Evolutionary conservation across 1,140 invertebrate species (phyloP).

Genomic region (Pinna nobilis): DNA sequence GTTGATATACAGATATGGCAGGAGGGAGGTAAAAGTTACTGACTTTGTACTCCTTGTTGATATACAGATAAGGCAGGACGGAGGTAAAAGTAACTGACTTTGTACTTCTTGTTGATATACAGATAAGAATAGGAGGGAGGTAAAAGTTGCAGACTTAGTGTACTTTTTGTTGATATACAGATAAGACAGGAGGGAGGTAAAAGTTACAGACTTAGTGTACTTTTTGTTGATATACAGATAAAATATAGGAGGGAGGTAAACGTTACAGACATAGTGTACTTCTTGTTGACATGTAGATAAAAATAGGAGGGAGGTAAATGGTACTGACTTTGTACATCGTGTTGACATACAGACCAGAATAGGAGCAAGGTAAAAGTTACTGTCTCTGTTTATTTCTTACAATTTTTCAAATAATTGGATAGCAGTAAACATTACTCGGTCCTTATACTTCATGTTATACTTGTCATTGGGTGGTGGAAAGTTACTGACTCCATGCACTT

Average conservation of each 20-base stretch:
- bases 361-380: too few species aligned
- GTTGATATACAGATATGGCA: constrained; percentile 72
- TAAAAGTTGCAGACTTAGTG: constrained; percentile 30
- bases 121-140: constrained; percentile 73
- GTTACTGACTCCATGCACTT: too few species aligned
- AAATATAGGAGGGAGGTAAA: too few species aligned
- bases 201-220: background rate
- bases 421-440: too few species aligned
- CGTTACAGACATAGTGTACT: too few species aligned
- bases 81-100: constrained; percentile 51
- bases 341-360: too few species aligned
- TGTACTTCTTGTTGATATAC: constrained; percentile 56
- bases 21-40: constrained; percentile 63
- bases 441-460: too few species aligned
- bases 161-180: constrained; percentile 61
- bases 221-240: too few species aligned
- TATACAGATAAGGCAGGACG: constrained; percentile 73
- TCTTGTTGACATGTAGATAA: constrained; percentile 70
- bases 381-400: too few species aligned
- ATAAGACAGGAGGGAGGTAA: constrained; percentile 73
- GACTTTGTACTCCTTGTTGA: constrained; percentile 27
- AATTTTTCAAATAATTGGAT: too few species aligned
- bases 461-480: too few species aligned
- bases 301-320: constrained; percentile 70
- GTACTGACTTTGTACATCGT: background rate